These are phyloP conservation scores for Antennarius striatus DNA, from an alignment of 2,113 vertebrate genomes.

Conservation along the genomic window DNA sequence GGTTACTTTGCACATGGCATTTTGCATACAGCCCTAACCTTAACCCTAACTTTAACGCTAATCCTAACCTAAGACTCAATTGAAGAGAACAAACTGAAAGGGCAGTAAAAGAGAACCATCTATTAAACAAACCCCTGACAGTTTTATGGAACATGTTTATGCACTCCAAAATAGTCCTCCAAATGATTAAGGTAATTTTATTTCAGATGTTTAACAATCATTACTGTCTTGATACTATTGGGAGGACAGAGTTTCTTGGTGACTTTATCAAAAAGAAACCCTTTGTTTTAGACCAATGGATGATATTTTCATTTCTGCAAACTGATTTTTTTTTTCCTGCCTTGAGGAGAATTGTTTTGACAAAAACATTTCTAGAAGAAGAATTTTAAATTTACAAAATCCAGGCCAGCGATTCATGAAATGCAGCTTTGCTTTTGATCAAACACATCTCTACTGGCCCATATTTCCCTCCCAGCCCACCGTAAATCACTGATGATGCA, in stretches of 20 bases:
- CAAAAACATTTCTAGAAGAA: conserved; percentile 13
- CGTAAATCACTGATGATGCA: conserved; percentile 48
- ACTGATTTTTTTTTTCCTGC: background rate
- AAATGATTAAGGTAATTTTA: too few relatives aligned
- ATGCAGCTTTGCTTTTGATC: conserved; percentile 53
- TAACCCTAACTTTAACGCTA: too few relatives aligned
- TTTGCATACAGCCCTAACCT: conserved; percentile 5
- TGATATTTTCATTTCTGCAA: background rate
- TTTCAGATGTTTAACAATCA: too few relatives aligned
- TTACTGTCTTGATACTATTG: too few relatives aligned
- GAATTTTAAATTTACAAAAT: conserved; percentile 36
- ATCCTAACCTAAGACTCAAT: conserved; percentile 38
- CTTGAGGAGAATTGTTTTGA: conserved; percentile 24
- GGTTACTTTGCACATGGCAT: conserved; percentile 7
- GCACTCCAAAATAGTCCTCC: too few relatives aligned
- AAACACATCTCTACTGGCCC: conserved; percentile 44
- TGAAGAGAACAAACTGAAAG: background rate
- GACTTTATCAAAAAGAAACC: background rate
- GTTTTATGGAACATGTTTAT: background rate
- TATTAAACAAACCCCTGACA: too few relatives aligned
- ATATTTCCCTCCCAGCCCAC: conserved; percentile 53
- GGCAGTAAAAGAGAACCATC: conserved; percentile 18
- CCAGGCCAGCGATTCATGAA: conserved; percentile 33
- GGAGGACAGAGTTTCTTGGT: too few relatives aligned
- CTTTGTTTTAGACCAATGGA: conserved; percentile 6